Evolutionary conservation across 2,888 invertebrate genomes (phyloP).

Genomic region (Drosophila bunnanda): DNA sequence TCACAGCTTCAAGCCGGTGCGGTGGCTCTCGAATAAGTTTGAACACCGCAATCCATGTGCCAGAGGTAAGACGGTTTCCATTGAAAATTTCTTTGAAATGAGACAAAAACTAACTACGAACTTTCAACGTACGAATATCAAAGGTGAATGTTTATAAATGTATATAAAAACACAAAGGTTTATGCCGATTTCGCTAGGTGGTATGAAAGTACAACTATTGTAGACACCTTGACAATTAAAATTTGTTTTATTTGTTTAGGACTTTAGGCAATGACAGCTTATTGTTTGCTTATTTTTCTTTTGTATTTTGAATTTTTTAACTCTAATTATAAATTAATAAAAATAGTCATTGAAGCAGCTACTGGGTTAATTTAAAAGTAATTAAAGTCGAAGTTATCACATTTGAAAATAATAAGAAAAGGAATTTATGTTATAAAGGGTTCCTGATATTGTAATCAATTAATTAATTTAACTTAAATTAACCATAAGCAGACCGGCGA

Average conservation of each 20-base stretch:
- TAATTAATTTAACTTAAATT: not conserved
- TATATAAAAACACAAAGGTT: not conserved
- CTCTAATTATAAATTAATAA: too few relatives aligned
- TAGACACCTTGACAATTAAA: not conserved
- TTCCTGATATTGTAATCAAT: not conserved
- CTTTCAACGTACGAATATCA: too few relatives aligned
- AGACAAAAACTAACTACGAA: too few relatives aligned
- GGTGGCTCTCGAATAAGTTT: not conserved
- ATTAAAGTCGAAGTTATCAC: not conserved
- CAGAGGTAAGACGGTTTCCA: slow-evolving; percentile 35
- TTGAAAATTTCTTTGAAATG: not conserved
- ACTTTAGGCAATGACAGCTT: not conserved
- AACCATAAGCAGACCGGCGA: too few relatives aligned
- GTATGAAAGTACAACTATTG: too few relatives aligned
- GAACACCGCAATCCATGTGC: not conserved
- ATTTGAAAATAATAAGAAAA: not conserved
- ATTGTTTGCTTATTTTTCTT: too few relatives aligned
- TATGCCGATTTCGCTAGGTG: too few relatives aligned
- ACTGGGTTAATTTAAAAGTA: not conserved
- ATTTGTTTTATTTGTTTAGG: not conserved
- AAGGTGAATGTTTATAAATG: not conserved
- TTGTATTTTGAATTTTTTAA: too few relatives aligned
- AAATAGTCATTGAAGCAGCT: not conserved
- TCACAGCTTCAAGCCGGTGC: slow-evolving; percentile 16
- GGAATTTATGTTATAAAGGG: not conserved